Evolutionary conservation across 2,113 vertebrate species (phyloP).

Genomic region (Oncorhynchus nerka): DNA sequence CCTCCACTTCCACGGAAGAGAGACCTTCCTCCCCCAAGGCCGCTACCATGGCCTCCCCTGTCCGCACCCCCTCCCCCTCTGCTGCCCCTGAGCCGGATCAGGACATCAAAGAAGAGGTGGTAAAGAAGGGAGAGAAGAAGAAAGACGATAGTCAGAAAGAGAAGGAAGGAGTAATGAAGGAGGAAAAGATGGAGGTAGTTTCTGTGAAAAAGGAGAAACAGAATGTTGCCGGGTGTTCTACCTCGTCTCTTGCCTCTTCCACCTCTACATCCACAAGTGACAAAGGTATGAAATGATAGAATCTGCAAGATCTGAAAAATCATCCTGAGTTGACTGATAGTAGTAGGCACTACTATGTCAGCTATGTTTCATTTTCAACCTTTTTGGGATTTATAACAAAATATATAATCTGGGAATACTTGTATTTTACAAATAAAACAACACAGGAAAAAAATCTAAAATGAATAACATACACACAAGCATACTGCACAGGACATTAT

Average conservation of each 20-base stretch:
- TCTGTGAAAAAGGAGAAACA: slow-evolving; percentile 47
- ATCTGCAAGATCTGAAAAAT: background rate
- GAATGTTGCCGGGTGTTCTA: slow-evolving; percentile 22
- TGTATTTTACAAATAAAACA: too few relatives aligned
- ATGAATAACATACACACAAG: background rate
- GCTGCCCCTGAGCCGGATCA: slow-evolving; percentile 27
- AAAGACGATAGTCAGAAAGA: slow-evolving; percentile 20
- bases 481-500: background rate
- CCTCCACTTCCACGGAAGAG: slow-evolving; percentile 33
- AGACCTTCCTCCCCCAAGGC: slow-evolving; percentile 46
- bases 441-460: background rate
- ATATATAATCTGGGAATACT: too few relatives aligned
- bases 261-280: slow-evolving; percentile 60
- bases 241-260: slow-evolving; percentile 56
- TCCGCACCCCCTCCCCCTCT: slow-evolving; percentile 15
- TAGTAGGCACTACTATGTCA: too few relatives aligned
- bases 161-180: slow-evolving; percentile 35
- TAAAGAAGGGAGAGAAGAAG: background rate
- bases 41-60: slow-evolving; percentile 37
- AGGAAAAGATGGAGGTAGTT: slow-evolving; percentile 49
- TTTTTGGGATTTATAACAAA: too few relatives aligned
- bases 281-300: slow-evolving; percentile 52
- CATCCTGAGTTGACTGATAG: background rate
- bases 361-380: too few relatives aligned
- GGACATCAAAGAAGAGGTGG: slow-evolving; percentile 60